Conservation (phyloP, 2,113 vertebrate genomes). For the Piprites chloris region DNA sequence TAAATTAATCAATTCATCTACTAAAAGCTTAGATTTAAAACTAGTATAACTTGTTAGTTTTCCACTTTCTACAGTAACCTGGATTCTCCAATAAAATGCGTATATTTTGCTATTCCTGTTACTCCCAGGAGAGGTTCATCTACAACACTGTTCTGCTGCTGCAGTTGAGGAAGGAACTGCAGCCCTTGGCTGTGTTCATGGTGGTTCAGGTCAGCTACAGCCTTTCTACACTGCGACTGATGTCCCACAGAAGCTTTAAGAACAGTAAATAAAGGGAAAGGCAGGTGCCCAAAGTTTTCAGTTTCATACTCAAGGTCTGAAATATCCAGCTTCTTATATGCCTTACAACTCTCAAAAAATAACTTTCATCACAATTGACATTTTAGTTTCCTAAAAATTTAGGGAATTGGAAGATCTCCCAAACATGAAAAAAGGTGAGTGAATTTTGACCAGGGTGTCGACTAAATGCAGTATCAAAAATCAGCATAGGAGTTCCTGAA, state of each 20-base stretch:
- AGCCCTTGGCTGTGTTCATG: accelerated
- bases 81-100: not conserved
- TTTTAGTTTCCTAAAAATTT: not conserved
- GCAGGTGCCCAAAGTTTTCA: not conserved
- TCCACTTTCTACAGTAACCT: not conserved
- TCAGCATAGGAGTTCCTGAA: not conserved
- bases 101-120: not conserved
- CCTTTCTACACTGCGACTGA: not conserved
- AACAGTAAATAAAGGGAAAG: not conserved
- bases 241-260: not conserved
- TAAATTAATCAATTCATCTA: not conserved
- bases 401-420: not conserved
- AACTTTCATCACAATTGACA: not conserved
- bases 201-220: not conserved
- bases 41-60: not conserved
- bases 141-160: not conserved
- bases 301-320: not conserved
- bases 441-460: accelerated
- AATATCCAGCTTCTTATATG: not conserved
- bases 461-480: not conserved
- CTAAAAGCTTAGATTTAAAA: not conserved
- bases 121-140: accelerated
- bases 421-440: not conserved
- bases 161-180: not conserved
- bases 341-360: not conserved